Conservation (phyloP, 92 coral and sea anemone species). For the Blastomussa wellsi region DNA sequence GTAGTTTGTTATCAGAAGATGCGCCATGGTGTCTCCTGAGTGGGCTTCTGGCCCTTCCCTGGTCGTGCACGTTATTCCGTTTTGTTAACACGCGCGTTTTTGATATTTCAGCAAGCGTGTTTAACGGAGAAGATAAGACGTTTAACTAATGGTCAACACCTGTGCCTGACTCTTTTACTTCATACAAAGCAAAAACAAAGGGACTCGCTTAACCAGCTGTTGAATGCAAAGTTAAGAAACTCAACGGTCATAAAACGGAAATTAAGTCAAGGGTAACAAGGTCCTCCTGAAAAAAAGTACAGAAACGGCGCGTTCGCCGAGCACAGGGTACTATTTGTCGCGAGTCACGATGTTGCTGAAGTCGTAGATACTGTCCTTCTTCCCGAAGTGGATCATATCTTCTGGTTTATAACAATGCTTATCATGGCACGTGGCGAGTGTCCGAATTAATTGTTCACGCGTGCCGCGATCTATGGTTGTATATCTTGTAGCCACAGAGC, state of each 20-base stretch:
- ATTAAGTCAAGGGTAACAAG: conserved; percentile 11
- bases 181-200: conserved; percentile 54
- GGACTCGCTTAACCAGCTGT: conserved; percentile 41
- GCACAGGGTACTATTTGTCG: neutral
- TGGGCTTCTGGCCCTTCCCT: neutral
- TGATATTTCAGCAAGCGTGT: conserved; percentile 41
- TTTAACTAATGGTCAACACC: conserved; percentile 42
- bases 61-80: neutral
- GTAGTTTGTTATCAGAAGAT: neutral
- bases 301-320: neutral
- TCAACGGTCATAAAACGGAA: conserved; percentile 42
- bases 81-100: conserved; percentile 36
- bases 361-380: neutral
- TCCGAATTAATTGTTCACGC: conserved; percentile 71
- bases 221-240: conserved; percentile 25
- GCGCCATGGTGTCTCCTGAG: neutral
- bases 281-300: neutral
- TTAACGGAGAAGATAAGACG: conserved; percentile 37
- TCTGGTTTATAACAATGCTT: conserved; percentile 36
- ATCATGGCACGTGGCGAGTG: conserved; percentile 81
- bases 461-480: conserved; percentile 75
- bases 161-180: conserved; percentile 39
- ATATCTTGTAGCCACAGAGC: conserved; percentile 76
- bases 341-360: neutral
- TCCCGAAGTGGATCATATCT: conserved; percentile 30